These are phyloP conservation scores for Mugil cephalus DNA, from an alignment of 2,113 vertebrate genomes.

Conservation along the genomic window DNA sequence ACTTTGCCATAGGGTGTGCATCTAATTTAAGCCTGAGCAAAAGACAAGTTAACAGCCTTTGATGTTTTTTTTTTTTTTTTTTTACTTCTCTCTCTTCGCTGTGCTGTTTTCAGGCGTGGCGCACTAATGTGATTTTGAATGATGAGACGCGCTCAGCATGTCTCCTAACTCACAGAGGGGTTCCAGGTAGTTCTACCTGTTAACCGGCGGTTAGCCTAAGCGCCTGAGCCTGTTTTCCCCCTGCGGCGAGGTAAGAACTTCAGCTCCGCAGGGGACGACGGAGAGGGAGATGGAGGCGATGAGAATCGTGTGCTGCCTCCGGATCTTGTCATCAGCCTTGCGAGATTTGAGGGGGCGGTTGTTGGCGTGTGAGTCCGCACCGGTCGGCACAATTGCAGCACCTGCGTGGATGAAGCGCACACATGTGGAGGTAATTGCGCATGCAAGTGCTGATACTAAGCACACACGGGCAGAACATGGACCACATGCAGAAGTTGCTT, in stretches of 20 bases:
- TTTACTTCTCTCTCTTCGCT: background rate
- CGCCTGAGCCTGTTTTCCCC: slow-evolving; percentile 57
- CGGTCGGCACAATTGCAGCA: background rate
- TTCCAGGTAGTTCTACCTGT: slow-evolving; percentile 54
- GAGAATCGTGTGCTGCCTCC: slow-evolving; percentile 63
- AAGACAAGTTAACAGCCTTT: slow-evolving; percentile 57
- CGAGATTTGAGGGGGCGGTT: slow-evolving; percentile 37
- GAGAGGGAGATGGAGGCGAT: slow-evolving; percentile 33
- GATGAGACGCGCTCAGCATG: slow-evolving; percentile 61
- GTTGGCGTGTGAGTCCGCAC: slow-evolving; percentile 17
- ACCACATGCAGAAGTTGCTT: too few relatives aligned
- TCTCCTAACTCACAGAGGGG: slow-evolving; percentile 59
- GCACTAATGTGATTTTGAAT: slow-evolving; percentile 66
- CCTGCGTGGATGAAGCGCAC: background rate
- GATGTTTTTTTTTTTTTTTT: slow-evolving; percentile 31
- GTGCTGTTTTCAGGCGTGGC: slow-evolving; percentile 34
- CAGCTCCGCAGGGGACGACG: slow-evolving; percentile 33
- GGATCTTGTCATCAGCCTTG: slow-evolving; percentile 65
- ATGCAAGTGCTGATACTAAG: background rate
- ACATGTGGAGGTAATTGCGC: background rate
- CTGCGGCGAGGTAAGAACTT: slow-evolving; percentile 49
- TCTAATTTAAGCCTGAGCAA: slow-evolving; percentile 37
- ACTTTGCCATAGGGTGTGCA: slow-evolving; percentile 8
- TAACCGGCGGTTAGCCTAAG: slow-evolving; percentile 63
- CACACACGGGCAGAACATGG: too few relatives aligned